phyloP scores from a whole-genome alignment of 1,140 invertebrate species.

The Steinernema khuongi region DNA sequence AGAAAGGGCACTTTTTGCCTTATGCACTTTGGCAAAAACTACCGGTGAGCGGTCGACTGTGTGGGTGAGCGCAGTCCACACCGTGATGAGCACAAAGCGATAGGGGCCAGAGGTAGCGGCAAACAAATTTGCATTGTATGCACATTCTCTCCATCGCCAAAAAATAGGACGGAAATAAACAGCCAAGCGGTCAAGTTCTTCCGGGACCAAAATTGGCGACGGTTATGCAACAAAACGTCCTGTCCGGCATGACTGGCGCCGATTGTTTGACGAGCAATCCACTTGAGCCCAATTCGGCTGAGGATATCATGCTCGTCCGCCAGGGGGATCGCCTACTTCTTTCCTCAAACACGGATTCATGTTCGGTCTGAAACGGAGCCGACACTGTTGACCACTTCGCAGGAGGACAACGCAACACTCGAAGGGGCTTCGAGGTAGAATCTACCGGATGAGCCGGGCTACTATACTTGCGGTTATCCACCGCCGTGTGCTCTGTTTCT shows the following conservation, averaged over 20 bases:
- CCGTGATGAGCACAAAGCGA: no score
- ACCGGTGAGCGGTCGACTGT: no score
- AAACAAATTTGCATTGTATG: no score
- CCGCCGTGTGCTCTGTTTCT: no score
- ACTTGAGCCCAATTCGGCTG: constrained; percentile 1
- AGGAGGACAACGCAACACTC: not conserved
- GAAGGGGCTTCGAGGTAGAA: not conserved
- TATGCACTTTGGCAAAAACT: no score
- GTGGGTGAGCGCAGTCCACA: no score
- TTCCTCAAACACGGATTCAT: not conserved
- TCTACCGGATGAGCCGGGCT: not conserved
- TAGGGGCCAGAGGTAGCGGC: no score
- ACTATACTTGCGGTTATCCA: no score
- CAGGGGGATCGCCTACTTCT: not conserved
- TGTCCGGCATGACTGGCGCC: not conserved
- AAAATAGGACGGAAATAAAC: not conserved
- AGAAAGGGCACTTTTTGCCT: no score
- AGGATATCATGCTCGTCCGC: not conserved
- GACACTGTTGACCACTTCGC: constrained; percentile 4
- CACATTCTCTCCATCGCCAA: no score
- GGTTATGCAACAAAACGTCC: not conserved
- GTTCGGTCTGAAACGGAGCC: not conserved
- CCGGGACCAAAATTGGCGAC: no score
- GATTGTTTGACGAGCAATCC: not conserved
- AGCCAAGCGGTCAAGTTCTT: not conserved